These are phyloP conservation scores for Antheraea assamensis DNA, from an alignment of 2,888 invertebrate genomes.

Conservation along the genomic window DNA sequence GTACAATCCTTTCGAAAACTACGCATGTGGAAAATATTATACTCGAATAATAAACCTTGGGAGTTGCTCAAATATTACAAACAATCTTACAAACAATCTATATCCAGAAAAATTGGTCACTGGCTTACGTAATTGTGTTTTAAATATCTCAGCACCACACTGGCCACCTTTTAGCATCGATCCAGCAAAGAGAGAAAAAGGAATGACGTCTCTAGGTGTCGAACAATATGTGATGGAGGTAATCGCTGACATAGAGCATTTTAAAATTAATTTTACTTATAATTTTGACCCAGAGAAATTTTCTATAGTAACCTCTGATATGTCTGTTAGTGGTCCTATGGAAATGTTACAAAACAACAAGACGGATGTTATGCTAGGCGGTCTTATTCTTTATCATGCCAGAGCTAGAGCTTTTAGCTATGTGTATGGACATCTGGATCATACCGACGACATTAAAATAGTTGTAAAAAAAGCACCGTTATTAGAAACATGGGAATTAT, in stretches of 20 bases:
- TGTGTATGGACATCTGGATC: conserved; percentile 10
- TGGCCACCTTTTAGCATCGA: conserved; percentile 36
- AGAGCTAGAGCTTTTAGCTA: conserved; percentile 29
- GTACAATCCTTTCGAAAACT: conserved; percentile 60
- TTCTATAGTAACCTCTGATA: neutral
- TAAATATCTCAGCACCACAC: conserved; percentile 45
- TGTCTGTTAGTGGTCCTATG: conserved; percentile 31
- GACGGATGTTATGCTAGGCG: conserved; percentile 39
- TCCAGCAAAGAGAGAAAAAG: neutral
- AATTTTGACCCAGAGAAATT: conserved; percentile 20
- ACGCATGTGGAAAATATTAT: conserved; percentile 56
- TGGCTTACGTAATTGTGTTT: conserved; percentile 52
- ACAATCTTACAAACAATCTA: conserved; percentile 31
- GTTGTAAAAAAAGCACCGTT: conserved; percentile 5
- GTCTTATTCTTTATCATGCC: conserved; percentile 32
- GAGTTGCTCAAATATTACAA: conserved; percentile 38
- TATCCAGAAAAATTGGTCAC: conserved; percentile 46
- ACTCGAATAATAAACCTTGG: conserved; percentile 46
- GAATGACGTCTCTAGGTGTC: neutral
- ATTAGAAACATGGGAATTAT: neutral
- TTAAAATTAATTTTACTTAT: conserved; percentile 34
- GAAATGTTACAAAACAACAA: conserved; percentile 32
- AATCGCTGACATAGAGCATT: conserved; percentile 34
- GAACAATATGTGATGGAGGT: conserved; percentile 25
- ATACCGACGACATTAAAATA: neutral